Evolutionary conservation across 1,140 invertebrate species (phyloP), one percentile per base, ranked within the genome.

Genomic region (Drosophila parabipectinata): DNA sequence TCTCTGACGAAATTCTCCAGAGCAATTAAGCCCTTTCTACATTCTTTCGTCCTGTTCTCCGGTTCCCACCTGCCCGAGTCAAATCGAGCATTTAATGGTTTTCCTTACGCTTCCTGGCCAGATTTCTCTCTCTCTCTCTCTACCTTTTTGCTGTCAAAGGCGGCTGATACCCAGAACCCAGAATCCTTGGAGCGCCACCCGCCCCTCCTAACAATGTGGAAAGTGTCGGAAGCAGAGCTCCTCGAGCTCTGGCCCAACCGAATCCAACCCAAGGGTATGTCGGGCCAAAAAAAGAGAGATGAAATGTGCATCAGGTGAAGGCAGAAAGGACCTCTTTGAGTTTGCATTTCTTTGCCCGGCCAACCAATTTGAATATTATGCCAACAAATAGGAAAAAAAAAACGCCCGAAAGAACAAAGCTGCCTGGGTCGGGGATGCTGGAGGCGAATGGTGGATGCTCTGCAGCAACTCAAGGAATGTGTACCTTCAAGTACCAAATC

Each of bases 331-430:
- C 52, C 72, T 58, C 82, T 85, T 87, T 87, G 83, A 87, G 83
- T 87, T 87, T 87, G 82, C 83, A 87, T 87, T 76, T 82, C 82
- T 76, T 85, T 87, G 74, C 82, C 51, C 21, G 41, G 74, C 78
- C 61, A 85, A 80, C 73, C 81, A 87, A 87, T 87, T 87, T 87
- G 71, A 82, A 87, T 87, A 88, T 77, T 77, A 66, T 64, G 47
- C 48, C 61, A 72, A 63, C 55, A 59, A 61, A 55, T 68, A 56
- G 56, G 28, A 62, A 28, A 51, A 57, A 63, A 21, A 57, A 63
- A 18, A 18, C 2, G 28, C 39, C 41, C 41, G 41, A 44, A 15
- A 44, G 24, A 39, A 15, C 30, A 50, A 21, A 14, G 26, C 32
- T 12, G 34, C 18, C 1, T 10, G 10, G 10, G 34, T 10, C 9